These are phyloP conservation scores for Echinops telfairi DNA, from an alignment of 2,113 vertebrate species.

Conservation along the genomic window DNA sequence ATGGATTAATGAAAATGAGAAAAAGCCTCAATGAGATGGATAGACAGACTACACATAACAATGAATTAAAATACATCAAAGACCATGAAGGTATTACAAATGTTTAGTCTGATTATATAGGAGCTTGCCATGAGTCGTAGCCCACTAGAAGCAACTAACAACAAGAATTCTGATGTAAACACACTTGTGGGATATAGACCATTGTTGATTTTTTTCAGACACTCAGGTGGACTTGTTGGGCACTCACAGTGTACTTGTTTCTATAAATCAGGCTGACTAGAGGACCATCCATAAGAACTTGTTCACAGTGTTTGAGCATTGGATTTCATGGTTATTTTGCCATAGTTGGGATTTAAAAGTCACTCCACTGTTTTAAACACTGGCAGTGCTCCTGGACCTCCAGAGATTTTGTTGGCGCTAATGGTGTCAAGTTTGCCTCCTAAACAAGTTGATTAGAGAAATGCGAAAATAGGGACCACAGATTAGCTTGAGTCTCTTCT, in stretches of 20 bases:
- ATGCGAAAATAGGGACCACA: slow-evolving; percentile 10
- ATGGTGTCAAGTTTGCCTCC: slow-evolving; percentile 30
- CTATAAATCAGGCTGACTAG: slow-evolving; percentile 39
- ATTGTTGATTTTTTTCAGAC: background rate
- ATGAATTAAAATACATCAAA: background rate
- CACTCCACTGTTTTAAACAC: background rate
- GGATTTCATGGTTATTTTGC: slow-evolving; percentile 29
- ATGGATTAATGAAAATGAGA: background rate
- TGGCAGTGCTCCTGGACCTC: slow-evolving; percentile 21
- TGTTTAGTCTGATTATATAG: background rate
- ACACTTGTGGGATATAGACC: background rate
- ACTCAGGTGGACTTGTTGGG: background rate
- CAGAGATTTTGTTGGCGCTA: slow-evolving; percentile 36
- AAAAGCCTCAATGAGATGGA: background rate
- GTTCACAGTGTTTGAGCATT: slow-evolving; percentile 47
- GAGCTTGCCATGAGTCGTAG: background rate
- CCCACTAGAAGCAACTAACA: background rate
- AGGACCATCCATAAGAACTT: slow-evolving; percentile 50
- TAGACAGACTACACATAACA: background rate
- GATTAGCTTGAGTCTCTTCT: background rate
- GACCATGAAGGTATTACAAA: background rate
- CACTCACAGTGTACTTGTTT: background rate
- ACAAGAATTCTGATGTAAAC: background rate
- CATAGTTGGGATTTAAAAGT: slow-evolving; percentile 40
- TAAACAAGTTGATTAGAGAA: slow-evolving; percentile 3